These are phyloP conservation scores for Xanthorhoe designata DNA, from an alignment of 2,888 invertebrate genomes.

Conservation along the genomic window DNA sequence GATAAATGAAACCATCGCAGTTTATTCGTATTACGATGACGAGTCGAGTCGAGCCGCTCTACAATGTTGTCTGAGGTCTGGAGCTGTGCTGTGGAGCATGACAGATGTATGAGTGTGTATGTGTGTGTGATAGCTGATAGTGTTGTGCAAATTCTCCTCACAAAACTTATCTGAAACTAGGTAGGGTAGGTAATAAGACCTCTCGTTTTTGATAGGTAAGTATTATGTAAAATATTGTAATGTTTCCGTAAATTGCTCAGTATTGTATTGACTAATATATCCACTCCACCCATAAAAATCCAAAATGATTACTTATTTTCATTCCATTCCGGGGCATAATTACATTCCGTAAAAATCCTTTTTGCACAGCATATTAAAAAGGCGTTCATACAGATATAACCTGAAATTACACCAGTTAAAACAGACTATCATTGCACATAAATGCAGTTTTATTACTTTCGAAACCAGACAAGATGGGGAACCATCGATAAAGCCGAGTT, in stretches of 20 bases:
- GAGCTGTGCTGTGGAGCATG: not conserved
- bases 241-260: too few species aligned
- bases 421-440: conserved; percentile 13
- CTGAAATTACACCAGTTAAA: conserved; percentile 15
- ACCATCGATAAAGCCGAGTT: conserved; percentile 29
- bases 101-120: not conserved
- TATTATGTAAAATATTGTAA: too few species aligned
- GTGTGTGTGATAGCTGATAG: not conserved
- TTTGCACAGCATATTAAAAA: not conserved
- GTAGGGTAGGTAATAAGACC: too few species aligned
- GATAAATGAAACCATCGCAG: too few species aligned
- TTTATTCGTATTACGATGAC: not conserved
- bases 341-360: not conserved
- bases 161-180: too few species aligned
- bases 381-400: not conserved
- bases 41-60: not conserved
- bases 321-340: not conserved
- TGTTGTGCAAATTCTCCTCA: not conserved
- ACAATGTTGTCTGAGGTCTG: conserved; percentile 5
- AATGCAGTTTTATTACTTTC: conserved; percentile 24
- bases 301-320: too few species aligned
- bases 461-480: conserved; percentile 31
- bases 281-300: not conserved
- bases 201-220: not conserved
- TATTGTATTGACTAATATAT: too few species aligned